Evolutionary conservation across 2,888 invertebrate genomes (phyloP), one percentile per base, ranked within the genome.

Genomic region (Dicycla oo): DNA sequence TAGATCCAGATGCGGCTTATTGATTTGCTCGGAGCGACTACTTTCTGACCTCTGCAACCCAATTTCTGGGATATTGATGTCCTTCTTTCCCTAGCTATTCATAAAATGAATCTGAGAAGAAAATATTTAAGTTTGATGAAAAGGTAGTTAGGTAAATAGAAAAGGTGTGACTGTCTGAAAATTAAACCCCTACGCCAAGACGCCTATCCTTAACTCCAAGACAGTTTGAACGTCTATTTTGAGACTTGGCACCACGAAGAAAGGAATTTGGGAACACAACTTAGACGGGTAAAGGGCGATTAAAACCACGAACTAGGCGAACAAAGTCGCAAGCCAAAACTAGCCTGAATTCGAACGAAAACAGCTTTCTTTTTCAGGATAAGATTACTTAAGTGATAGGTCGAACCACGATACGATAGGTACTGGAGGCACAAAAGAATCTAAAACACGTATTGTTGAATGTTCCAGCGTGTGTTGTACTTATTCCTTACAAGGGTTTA

Each of bases 1-100:
- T 75, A 69, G 78, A 77, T 68, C 69, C 78, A 80, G 80, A 75
- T 75, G 63, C 69, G 75, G 80, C 80, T 75, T 80, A 80, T 80
- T 80, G 80, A 75, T 80, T 70, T 61, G 26, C 40, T 68, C 66
- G 47, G 51, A 74, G 62, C 69, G 75, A 70, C 66, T 79, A 60
- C 75, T 75, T 75, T 75, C 63, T 75, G 78, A 78, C 80, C 80
- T 80, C 69, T 40, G 66, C 66, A 80, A 69, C 78, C 78, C 80
- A 79, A 78, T 79, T 75, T 69, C 75, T 66, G 58, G n/a, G 54
- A 62, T 63, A 79, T 74, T 66, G 54, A 66, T 73, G 58, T 63
- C 54, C 26, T 78, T 78, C 66, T 63, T 51, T 61, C 3, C 10
- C n/a, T 20, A 56, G 60, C 30, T 64, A n/a, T 61, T 51, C 30